Percentiles rank a stretch among this genome's conserved stretches.
Conservation (phyloP, 2,113 vertebrate genomes). For the Syngnathus scovelli region DNA sequence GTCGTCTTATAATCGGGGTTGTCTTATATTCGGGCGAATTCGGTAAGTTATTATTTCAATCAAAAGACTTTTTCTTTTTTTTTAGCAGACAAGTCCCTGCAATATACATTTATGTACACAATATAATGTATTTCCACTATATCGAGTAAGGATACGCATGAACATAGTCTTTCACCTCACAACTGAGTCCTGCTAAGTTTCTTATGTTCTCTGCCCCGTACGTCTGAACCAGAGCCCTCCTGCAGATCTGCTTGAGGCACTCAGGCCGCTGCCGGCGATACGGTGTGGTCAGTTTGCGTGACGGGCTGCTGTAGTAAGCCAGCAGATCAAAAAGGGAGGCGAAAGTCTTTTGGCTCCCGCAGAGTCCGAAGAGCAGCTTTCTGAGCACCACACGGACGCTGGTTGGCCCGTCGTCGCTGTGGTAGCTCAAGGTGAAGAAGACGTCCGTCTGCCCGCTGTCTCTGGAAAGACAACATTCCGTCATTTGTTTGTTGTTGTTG, state of each 20-base stretch:
- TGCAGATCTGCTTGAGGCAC: constrained; percentile 82
- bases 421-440: constrained; percentile 95
- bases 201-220: constrained; percentile 77
- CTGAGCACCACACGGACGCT: constrained; percentile 86
- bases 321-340: constrained; percentile 84
- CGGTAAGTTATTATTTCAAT: too few species aligned
- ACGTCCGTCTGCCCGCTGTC: constrained; percentile 89
- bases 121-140: constrained; percentile 40
- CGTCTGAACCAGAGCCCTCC: constrained; percentile 76
- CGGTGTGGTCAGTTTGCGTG: constrained; percentile 79
- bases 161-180: constrained; percentile 76
- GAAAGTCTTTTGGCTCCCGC: constrained; percentile 85
- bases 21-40: too few species aligned
- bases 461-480: constrained; percentile 52
- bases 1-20: too few species aligned
- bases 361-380: constrained; percentile 78
- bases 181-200: constrained; percentile 70
- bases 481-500: not conserved
- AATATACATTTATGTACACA: too few species aligned
- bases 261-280: constrained; percentile 79
- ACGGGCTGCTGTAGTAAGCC: constrained; percentile 80
- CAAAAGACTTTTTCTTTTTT: too few species aligned
- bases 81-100: too few species aligned
- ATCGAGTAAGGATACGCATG: constrained; percentile 78
- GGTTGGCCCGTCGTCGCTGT: constrained; percentile 78